A percentile compares a stretch with the other conserved stretches of the same genome.
Conservation (phyloP, 2,797 vertebrate species). For the Smutsia temminckii region DNA sequence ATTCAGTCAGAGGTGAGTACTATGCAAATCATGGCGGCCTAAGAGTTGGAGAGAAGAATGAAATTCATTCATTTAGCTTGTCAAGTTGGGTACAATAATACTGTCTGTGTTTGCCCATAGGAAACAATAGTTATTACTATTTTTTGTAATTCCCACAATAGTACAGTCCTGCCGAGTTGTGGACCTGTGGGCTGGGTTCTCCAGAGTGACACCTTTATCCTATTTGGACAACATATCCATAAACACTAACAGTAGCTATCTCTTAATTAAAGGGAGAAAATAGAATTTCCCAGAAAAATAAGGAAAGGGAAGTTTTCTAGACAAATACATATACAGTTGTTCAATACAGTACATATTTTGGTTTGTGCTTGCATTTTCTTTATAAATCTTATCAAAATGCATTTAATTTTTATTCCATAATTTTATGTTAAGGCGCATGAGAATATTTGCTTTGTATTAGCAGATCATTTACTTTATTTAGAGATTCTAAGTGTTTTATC, state of each 20-base stretch:
- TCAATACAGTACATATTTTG: background rate
- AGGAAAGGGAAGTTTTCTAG: background rate
- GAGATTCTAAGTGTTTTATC: background rate
- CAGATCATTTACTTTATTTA: background rate
- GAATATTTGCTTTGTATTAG: background rate
- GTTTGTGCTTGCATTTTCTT: background rate
- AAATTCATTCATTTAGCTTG: background rate
- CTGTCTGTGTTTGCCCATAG: background rate
- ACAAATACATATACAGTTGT: no score
- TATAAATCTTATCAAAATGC: background rate
- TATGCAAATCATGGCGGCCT: background rate
- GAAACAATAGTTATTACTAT: background rate
- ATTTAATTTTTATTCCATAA: background rate
- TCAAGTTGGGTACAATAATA: background rate
- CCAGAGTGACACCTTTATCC: background rate
- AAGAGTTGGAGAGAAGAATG: background rate
- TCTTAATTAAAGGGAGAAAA: background rate
- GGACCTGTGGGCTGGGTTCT: background rate
- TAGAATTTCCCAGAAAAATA: background rate
- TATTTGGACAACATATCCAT: background rate
- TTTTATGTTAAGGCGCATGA: background rate
- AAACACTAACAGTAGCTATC: background rate
- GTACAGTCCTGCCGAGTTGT: background rate
- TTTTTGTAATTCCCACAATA: background rate
- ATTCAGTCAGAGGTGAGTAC: background rate